These are phyloP conservation scores for Poeciliopsis occidentalis DNA, from an alignment of 2,113 vertebrate genomes.

Conservation along the genomic window DNA sequence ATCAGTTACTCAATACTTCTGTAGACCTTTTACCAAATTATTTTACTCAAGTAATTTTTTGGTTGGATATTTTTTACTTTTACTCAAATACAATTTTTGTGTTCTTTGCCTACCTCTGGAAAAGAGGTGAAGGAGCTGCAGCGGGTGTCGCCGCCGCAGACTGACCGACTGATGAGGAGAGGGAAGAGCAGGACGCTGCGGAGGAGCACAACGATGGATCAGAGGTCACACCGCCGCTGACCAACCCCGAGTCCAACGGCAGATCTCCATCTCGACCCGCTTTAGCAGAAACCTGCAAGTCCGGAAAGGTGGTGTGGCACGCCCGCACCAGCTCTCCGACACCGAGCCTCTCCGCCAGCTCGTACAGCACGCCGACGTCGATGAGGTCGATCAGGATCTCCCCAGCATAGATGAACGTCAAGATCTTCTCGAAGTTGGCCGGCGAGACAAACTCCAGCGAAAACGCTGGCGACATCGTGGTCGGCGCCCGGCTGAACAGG, in stretches of 20 bases:
- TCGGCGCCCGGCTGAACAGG: constrained; percentile 82
- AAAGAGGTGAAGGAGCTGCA: constrained; percentile 60
- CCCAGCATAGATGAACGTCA: constrained; percentile 94
- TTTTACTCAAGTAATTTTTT: no score
- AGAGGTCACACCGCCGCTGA: constrained; percentile 58
- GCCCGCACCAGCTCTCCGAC: constrained; percentile 89
- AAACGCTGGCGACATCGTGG: constrained; percentile 79
- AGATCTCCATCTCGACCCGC: constrained; percentile 19
- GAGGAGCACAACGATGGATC: constrained; percentile 62
- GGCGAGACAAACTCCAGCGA: constrained; percentile 93
- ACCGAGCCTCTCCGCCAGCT: constrained; percentile 91
- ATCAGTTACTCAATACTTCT: no score
- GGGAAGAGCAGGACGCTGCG: constrained; percentile 66
- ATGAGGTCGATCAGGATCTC: constrained; percentile 94
- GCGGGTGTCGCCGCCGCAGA: constrained; percentile 69
- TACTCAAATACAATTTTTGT: no score
- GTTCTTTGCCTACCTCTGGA: no score
- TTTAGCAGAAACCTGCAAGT: constrained; percentile 83
- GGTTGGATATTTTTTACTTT: no score
- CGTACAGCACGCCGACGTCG: constrained; percentile 93
- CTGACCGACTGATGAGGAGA: constrained; percentile 59
- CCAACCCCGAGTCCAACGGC: constrained; percentile 40
- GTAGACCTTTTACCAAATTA: no score
- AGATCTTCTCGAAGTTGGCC: constrained; percentile 93
- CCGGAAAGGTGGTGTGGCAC: constrained; percentile 93